Base-by-base conservation (phyloP, 2,888 invertebrate genomes). In the Eupeodes luniger region DNA sequence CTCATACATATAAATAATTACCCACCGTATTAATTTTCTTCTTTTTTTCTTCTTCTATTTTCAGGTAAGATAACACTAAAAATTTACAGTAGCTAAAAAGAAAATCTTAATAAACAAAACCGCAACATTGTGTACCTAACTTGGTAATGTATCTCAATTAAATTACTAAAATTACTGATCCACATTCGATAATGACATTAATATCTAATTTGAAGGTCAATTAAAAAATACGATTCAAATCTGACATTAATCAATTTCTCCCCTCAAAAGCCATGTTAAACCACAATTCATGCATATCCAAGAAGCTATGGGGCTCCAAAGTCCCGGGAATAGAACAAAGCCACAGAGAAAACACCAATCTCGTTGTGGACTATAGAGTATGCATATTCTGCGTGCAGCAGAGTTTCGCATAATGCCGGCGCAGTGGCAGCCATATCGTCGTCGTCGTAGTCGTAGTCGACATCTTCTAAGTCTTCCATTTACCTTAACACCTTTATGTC, bases 401-500 rank as follows among this genome's bases (percentile, higher is more conserved):
- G 19, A 19, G 1, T 19, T 19, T 19, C 19, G 47, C 16, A 7
- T 40, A 5, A n/a, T 16, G 27, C 12, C 40, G 44, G 70, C 36
- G 40, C 53, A 40, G 7, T 53, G 16, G 53, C 69, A 70, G 69
- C 69, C 69, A 55, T 70, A 55, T 40, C 69, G 69, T 69, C 69
- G 69, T 69, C 69, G 69, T 53, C 4, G 27, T 40, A 5, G 10
- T 61, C 62, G 36, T 34, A 7, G 49, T 51, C 64, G 40, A 44
- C 55, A 36, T 75, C 74, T 51, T 59, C 53, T 59, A n/a, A 69
- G 51, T 79, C 79, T 83, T 76, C 69, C 53, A 79, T 85, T 88
- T 85, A 81, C 85, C 88, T 88, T 85, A 88, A 88, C 85, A 88
- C 88, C 88, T 88, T 84, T 87, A 64, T 80, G 80, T 87, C 80